Base-by-base conservation (phyloP, 2,888 invertebrate genomes). In the Nomada ferruginata region DNA sequence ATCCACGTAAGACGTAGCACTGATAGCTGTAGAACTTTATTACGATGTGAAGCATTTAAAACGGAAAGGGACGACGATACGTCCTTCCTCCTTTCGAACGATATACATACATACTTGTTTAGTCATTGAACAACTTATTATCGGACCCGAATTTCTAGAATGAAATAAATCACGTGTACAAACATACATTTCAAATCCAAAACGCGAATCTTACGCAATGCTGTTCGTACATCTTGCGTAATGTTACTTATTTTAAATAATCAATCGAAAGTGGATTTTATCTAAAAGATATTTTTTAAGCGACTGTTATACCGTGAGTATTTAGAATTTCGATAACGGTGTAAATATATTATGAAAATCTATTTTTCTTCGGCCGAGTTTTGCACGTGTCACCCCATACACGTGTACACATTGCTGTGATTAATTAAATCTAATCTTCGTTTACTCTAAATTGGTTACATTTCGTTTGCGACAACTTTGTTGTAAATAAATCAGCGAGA, bases 351-450 rank as follows among this genome's bases (percentile, higher is more conserved):
- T 69, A 55, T 15, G 68, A 4, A 13, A n/a, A 69, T 20, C n/a
- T 60, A 80, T 70, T 52, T 69, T 60, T 64, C 63, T 50, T 60
- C 29, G 47, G 36, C 55, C 60, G 60, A 42, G 59, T 63, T 55
- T 83, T 74, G 66, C 78, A 82, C 72, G 47, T 63, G 64, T 71
- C 87, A 89, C 87, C 90, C 86, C 89, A 86, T 59, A 61, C 64
- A 61, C 63, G 73, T 84, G 82, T 47, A 13, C 74, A 82, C 85
- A 83, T 84, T 78, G 76, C 89, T 89, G 87, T 89, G 85, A 90
- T 89, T 57, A 42, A 77, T 82, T 79, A 52, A 75, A 73, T 29
- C 57, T 82, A 84, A 65, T 75, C 53, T 57, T 53, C 47, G 26
- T 79, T 79, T 44, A 55, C 29, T 61, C 26, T 53, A 42, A 59